phyloP scores from a whole-genome alignment of 2,797 vertebrate genomes.

The Crenuchus spilurus region DNA sequence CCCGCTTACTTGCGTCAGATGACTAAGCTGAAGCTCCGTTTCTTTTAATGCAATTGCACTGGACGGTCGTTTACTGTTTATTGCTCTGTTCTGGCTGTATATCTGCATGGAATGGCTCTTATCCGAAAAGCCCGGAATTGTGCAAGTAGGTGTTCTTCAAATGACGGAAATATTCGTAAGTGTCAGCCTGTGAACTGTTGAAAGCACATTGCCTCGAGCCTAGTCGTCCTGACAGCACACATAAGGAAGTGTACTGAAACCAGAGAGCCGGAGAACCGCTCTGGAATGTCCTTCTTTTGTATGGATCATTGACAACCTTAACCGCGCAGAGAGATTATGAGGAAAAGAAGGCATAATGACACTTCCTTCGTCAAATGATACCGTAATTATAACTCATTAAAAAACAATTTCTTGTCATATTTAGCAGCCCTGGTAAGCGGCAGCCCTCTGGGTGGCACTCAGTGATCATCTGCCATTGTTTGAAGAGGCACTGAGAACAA shows the following conservation, averaged over 20 bases:
- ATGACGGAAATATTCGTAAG: neutral
- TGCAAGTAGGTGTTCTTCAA: conserved; percentile 11
- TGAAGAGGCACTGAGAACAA: conserved; percentile 39
- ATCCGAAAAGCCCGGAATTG: neutral
- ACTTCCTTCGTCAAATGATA: conserved; percentile 32
- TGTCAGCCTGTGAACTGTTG: conserved; percentile 5
- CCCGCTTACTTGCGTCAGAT: conserved; percentile 68
- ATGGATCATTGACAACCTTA: conserved; percentile 35
- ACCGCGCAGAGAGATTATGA: conserved; percentile 31
- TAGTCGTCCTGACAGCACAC: conserved; percentile 18
- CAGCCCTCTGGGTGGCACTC: conserved; percentile 29
- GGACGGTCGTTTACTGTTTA: conserved; percentile 23
- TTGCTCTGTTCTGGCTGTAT: conserved; percentile 2
- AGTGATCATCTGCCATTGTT: conserved; percentile 40
- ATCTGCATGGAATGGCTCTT: neutral
- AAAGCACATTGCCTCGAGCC: conserved; percentile 19
- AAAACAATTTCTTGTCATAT: conserved; percentile 34
- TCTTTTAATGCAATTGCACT: conserved; percentile 65
- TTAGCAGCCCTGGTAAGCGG: conserved; percentile 15
- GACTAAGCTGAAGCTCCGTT: conserved; percentile 68
- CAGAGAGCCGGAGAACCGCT: conserved; percentile 16
- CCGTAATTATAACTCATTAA: conserved; percentile 47
- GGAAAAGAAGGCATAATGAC: conserved; percentile 34
- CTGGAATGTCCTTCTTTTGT: conserved; percentile 37
- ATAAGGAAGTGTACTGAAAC: conserved; percentile 37